Conservation (phyloP, 2,113 vertebrate species). For the Struthidea cinerea region DNA sequence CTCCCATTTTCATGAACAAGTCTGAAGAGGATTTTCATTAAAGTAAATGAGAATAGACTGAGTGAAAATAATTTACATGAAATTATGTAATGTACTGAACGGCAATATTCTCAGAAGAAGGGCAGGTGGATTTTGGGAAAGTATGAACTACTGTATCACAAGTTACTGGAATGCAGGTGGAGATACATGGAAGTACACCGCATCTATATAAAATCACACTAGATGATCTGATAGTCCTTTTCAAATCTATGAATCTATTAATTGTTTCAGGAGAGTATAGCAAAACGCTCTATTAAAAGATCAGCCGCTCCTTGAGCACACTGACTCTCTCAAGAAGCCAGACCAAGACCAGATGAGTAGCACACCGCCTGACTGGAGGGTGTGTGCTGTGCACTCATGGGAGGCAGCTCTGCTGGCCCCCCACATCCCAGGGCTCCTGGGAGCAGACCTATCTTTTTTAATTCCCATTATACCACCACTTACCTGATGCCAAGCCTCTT, state of each 20-base stretch:
- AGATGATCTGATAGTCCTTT: neutral
- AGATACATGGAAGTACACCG: neutral
- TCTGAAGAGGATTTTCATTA: slow-evolving; percentile 29
- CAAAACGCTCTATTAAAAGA: neutral
- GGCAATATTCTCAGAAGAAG: neutral
- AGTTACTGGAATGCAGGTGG: neutral
- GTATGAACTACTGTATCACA: neutral
- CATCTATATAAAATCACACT: neutral
- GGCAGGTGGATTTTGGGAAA: neutral
- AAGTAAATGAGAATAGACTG: neutral
- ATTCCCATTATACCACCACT: neutral
- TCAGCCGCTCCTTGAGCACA: neutral
- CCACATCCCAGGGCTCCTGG: neutral
- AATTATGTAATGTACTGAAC: neutral
- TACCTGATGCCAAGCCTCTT: neutral
- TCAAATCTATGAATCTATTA: neutral
- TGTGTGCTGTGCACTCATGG: neutral
- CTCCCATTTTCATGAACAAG: neutral
- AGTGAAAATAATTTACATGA: slow-evolving; percentile 8
- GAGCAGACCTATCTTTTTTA: neutral
- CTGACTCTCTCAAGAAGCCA: neutral
- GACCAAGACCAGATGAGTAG: neutral
- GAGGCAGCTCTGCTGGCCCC: neutral
- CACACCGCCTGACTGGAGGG: neutral
- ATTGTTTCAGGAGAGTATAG: neutral